phyloP scores from a whole-genome alignment of 1,140 invertebrate species.

The Venturia canescens region DNA sequence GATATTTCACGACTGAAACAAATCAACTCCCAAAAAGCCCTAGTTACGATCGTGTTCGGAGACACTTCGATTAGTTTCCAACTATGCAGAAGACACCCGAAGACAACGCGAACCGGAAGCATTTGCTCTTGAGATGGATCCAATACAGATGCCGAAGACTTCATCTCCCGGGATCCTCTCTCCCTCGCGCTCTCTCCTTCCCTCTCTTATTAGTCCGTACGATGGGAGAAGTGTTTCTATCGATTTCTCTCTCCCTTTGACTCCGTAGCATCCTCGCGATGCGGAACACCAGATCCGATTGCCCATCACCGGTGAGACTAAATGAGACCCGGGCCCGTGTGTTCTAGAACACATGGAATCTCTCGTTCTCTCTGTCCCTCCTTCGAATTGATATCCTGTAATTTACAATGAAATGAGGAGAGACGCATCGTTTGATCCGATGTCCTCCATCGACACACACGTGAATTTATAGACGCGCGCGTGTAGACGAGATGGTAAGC shows the following conservation, averaged over 20 bases:
- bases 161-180: neutral
- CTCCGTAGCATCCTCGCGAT: neutral
- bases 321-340: conserved; percentile 19
- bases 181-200: neutral
- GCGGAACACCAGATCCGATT: conserved; percentile 23
- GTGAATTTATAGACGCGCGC: neutral
- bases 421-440: conserved; percentile 12
- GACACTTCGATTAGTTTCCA: conserved; percentile 1
- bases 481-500: neutral
- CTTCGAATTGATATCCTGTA: conserved; percentile 23
- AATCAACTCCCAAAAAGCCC: neutral
- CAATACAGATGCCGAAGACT: neutral
- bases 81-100: conserved; percentile 2
- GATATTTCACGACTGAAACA: neutral
- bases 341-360: conserved; percentile 8
- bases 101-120: neutral
- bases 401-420: conserved; percentile 27
- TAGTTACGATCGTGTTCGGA: neutral
- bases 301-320: conserved; percentile 22
- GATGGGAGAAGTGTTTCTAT: neutral
- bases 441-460: neutral
- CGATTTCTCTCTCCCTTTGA: conserved; percentile 1
- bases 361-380: neutral
- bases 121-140: neutral
- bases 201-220: neutral